These are phyloP conservation scores for Ostrea edulis DNA, from an alignment of 1,140 invertebrate genomes.

Conservation along the genomic window DNA sequence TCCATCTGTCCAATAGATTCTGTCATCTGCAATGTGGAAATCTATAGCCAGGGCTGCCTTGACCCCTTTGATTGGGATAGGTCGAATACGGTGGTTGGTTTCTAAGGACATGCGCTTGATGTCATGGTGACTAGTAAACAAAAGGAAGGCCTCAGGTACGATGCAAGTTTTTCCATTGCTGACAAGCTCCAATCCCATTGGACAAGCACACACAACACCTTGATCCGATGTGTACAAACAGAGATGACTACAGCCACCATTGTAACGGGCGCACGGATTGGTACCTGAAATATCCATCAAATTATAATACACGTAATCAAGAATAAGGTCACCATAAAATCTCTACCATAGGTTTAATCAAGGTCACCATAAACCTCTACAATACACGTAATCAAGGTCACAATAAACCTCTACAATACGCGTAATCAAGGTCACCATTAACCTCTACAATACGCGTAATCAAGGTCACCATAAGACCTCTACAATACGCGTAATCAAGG, in stretches of 20 bases:
- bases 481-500: too few relatives aligned
- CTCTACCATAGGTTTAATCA: too few relatives aligned
- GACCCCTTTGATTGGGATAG: slow-evolving; percentile 82
- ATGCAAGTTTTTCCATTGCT: slow-evolving; percentile 89
- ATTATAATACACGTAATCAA: too few relatives aligned
- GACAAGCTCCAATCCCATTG: slow-evolving; percentile 86
- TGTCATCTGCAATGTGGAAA: slow-evolving; percentile 91
- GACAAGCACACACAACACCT: slow-evolving; percentile 89
- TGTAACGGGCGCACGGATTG: slow-evolving; percentile 95
- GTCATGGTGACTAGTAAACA: slow-evolving; percentile 90
- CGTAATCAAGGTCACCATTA: too few relatives aligned
- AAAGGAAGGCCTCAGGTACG: slow-evolving; percentile 91
- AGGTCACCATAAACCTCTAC: too few relatives aligned
- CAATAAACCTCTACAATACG: too few relatives aligned
- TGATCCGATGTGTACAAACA: slow-evolving; percentile 91
- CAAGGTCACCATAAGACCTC: too few relatives aligned
- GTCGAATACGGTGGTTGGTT: slow-evolving; percentile 89
- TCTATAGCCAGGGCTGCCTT: slow-evolving; percentile 94
- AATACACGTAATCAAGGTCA: too few relatives aligned
- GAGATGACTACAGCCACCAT: slow-evolving; percentile 97
- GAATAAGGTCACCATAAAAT: too few relatives aligned
- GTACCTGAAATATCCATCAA: slow-evolving; percentile 78
- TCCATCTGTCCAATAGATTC: slow-evolving; percentile 95
- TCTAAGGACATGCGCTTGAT: slow-evolving; percentile 84
- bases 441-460: too few relatives aligned